Conservation (phyloP, 2,888 invertebrate genomes). For the Labia minor region DNA sequence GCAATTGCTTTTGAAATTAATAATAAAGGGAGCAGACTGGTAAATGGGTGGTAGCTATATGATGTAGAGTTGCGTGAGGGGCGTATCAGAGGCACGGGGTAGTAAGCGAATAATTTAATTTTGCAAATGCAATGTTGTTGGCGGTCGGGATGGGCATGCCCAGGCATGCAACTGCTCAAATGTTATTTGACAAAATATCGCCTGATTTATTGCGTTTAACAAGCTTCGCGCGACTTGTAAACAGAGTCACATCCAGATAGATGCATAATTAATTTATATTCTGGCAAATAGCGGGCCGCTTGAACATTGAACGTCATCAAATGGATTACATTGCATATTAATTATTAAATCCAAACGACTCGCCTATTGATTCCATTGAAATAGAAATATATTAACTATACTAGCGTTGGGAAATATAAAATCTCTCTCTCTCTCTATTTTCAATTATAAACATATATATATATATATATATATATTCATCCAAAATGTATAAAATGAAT, state of each 20-base stretch:
- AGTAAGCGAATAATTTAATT: background rate
- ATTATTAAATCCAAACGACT: conserved; percentile 13
- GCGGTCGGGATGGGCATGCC: background rate
- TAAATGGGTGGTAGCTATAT: too few relatives aligned
- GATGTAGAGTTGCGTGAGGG: too few relatives aligned
- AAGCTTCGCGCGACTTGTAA: conserved; percentile 7
- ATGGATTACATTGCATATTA: conserved; percentile 13
- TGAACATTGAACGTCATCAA: conserved; percentile 1
- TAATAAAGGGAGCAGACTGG: background rate
- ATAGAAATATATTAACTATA: conserved; percentile 3
- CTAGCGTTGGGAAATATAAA: background rate
- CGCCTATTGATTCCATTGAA: conserved; percentile 1
- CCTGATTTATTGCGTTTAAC: conserved; percentile 13
- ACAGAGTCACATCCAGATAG: conserved; percentile 7
- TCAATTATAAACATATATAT: too few relatives aligned
- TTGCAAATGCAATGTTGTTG: conserved; percentile 2
- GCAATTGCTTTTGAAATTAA: background rate
- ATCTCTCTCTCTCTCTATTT: too few relatives aligned
- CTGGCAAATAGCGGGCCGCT: conserved; percentile 13
- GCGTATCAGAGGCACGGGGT: background rate
- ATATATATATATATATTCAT: too few relatives aligned
- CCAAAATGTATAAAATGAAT: too few relatives aligned
- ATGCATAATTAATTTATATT: conserved; percentile 13
- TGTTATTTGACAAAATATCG: conserved; percentile 13
- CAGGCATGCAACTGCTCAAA: conserved; percentile 3